Conservation (phyloP, 2,888 invertebrate species). For the Plusia festucae region DNA sequence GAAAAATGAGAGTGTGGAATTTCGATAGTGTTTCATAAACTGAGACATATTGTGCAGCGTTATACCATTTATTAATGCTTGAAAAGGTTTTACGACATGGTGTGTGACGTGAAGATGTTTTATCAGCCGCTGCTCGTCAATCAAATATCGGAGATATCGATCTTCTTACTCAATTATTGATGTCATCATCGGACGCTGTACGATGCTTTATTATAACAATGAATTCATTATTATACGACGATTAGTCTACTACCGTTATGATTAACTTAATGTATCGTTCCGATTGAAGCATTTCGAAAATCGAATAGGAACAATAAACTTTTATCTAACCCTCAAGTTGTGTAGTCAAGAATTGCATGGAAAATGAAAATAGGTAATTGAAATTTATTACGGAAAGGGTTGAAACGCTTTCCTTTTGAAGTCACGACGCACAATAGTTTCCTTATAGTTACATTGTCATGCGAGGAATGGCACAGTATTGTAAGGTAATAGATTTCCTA, state of each 20-base stretch:
- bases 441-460: constrained; percentile 50
- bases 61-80: constrained; percentile 73
- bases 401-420: constrained; percentile 27
- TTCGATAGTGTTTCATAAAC: constrained; percentile 79
- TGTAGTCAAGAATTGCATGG: background rate
- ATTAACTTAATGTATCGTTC: background rate
- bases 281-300: background rate
- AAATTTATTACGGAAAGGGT: constrained; percentile 4
- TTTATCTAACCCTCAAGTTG: background rate
- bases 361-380: constrained; percentile 23
- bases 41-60: constrained; percentile 64
- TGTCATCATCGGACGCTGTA: constrained; percentile 46
- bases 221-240: constrained; percentile 11
- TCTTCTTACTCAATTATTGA: constrained; percentile 59
- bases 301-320: background rate
- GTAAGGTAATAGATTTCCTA: constrained; percentile 65
- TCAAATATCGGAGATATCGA: constrained; percentile 57
- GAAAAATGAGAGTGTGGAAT: constrained; percentile 83
- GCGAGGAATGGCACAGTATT: constrained; percentile 47
- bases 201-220: constrained; percentile 28
- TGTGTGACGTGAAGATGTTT: constrained; percentile 59
- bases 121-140: constrained; percentile 58
- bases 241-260: background rate
- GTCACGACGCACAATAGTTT: constrained; percentile 35
- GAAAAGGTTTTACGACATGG: constrained; percentile 68